Base-by-base conservation (phyloP, 1,140 invertebrate genomes). In the Caenorhabditis briggsae region DNA sequence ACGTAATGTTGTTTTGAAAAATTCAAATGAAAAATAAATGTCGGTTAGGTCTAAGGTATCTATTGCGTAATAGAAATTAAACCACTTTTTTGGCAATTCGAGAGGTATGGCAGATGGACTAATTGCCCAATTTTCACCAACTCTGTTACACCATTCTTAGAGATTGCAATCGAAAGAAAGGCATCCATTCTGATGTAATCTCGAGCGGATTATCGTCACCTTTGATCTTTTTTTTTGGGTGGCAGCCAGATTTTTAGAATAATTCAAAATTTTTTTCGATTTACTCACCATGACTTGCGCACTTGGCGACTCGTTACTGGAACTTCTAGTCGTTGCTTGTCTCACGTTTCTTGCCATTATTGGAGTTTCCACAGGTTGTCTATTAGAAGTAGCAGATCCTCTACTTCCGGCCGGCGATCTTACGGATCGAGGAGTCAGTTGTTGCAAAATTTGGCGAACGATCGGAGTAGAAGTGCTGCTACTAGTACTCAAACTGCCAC, bases 401-500 rank as follows among this genome's bases (percentile, higher is more conserved):
- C 70, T n/a, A 23, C 18, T 16, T n/a, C 64, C 20, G 5, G 70
- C 2, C 1, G 70, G 9, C 23, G 70, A 25, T 23, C 70, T 78
- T 20, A 18, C 20, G 23, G 46, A 23, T 18, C 70, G n/a, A 12
- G 70, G 43, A n/a, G 70, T 78, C 9, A 46, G 18, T 25, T 78
- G 46, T 78, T 78, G 70, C 16, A 50, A n/a, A 78, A 50, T 78
- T 2, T 50, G 43, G 3, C 70, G 50, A 1, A 43, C 70, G 1
- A 78, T 46, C 20, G 70, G 70, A 20, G 70, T 78, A 5, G 70
- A 78, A 50, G n/a, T 53, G 23, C 70, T 78, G 33, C 70, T 78
- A 50, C 70, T 78, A 5, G 70, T 78, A n/a, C 61, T 65, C 61
- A 11, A 14, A 33, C 70, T 78, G 8, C 46, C 20, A 70, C 64